phyloP scores from a whole-genome alignment of 2,113 vertebrate species.

The Morone chrysops region DNA sequence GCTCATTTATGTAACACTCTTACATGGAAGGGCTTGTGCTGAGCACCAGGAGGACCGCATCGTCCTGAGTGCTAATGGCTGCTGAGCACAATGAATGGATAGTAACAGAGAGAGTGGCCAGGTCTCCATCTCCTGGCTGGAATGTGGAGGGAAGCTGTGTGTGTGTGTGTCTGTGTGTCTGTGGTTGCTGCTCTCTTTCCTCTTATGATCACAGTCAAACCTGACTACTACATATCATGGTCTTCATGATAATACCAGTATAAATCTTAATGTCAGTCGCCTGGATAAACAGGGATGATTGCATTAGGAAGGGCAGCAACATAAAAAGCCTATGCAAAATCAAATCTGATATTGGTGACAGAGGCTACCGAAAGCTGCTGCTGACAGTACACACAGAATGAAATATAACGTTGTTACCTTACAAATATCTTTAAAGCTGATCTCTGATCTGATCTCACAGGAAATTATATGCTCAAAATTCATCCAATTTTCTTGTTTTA shows the following conservation, averaged over 20 bases:
- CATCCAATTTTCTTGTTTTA: no score
- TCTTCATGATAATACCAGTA: not conserved
- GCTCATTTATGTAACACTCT: slow-evolving; percentile 79
- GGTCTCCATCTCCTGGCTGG: slow-evolving; percentile 8
- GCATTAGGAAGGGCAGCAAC: no score
- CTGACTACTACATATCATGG: not conserved
- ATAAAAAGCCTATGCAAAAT: no score
- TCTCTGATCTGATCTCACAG: no score
- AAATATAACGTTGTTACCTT: no score
- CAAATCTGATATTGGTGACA: no score
- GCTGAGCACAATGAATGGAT: slow-evolving; percentile 46
- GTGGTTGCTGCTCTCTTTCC: not conserved
- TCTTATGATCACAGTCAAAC: slow-evolving; percentile 10
- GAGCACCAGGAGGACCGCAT: slow-evolving; percentile 47
- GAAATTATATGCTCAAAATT: no score
- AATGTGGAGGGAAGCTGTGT: not conserved
- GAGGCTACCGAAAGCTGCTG: no score
- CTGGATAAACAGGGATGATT: no score
- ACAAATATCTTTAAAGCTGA: no score
- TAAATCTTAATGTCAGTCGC: no score
- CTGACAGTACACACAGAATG: no score
- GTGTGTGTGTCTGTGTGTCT: not conserved
- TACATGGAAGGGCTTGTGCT: slow-evolving; percentile 53
- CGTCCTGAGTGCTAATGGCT: slow-evolving; percentile 50
- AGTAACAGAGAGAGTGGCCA: not conserved